These are phyloP conservation scores for Tribolium castaneum DNA, from an alignment of 1,140 invertebrate species.

Conservation along the genomic window DNA sequence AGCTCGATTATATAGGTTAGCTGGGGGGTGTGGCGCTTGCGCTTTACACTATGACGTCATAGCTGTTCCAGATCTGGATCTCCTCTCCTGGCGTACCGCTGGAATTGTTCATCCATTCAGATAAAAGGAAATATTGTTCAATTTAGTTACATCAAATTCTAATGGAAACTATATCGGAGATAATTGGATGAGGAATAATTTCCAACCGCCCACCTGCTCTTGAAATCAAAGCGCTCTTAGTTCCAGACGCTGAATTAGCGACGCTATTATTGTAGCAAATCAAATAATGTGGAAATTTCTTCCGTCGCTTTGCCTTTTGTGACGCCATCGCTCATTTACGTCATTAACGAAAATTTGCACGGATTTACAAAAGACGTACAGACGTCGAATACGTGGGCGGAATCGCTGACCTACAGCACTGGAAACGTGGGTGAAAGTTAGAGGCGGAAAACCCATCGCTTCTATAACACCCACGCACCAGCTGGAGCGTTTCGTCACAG, in stretches of 20 bases:
- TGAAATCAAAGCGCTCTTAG: background rate
- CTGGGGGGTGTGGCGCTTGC: conserved; percentile 53
- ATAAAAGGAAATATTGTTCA: conserved; percentile 19
- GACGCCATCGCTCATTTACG: conserved; percentile 7
- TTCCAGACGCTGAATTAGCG: background rate
- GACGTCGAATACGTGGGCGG: conserved; percentile 28
- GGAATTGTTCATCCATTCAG: conserved; percentile 22
- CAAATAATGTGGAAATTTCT: conserved; percentile 12
- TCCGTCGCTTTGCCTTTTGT: background rate
- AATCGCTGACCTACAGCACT: conserved; percentile 37
- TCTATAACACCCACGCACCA: conserved; percentile 36
- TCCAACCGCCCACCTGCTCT: background rate
- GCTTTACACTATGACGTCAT: conserved; percentile 61
- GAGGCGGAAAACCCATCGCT: conserved; percentile 15
- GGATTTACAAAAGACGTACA: background rate
- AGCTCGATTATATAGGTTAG: conserved; percentile 60
- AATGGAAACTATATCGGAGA: background rate
- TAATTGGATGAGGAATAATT: conserved; percentile 15
- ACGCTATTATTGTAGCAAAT: background rate
- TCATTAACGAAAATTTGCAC: background rate
- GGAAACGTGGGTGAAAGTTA: conserved; percentile 33
- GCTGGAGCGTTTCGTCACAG: conserved; percentile 34
- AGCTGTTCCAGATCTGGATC: conserved; percentile 62
- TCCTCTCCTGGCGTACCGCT: conserved; percentile 45
- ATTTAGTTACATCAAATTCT: background rate